A percentile compares a stretch with the other conserved stretches of the same genome.
These are phyloP conservation scores for Spodoptera picta DNA, from an alignment of 2,888 invertebrate species.

Conservation along the genomic window DNA sequence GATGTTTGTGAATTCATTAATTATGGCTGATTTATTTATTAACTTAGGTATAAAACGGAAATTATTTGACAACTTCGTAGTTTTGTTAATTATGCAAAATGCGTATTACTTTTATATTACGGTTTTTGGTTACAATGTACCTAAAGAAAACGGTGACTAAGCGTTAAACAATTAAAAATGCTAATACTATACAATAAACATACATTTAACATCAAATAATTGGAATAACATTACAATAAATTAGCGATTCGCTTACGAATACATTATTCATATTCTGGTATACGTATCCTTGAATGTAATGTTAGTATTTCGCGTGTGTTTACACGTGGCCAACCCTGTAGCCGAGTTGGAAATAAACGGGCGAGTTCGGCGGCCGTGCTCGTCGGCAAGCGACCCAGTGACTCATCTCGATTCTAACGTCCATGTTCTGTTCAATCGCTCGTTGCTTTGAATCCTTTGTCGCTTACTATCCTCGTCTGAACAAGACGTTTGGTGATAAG, in stretches of 20 bases:
- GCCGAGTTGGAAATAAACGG: constrained; percentile 68
- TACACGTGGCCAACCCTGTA: constrained; percentile 47
- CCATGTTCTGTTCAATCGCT: constrained; percentile 14
- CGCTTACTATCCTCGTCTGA: constrained; percentile 13
- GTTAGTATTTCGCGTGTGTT: constrained; percentile 34
- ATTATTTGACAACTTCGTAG: too few species aligned
- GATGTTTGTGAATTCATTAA: constrained; percentile 3
- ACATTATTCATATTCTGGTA: constrained; percentile 22
- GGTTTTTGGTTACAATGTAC: background rate
- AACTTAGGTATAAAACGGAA: too few species aligned
- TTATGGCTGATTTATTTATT: constrained; percentile 7
- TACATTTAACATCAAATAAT: constrained; percentile 12
- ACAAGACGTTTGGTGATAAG: constrained; percentile 1
- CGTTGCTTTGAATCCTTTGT: background rate
- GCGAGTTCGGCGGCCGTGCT: constrained; percentile 69
- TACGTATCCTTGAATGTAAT: constrained; percentile 28
- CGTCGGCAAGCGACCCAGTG: constrained; percentile 56
- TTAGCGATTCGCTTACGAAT: constrained; percentile 11
- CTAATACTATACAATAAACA: constrained; percentile 11
- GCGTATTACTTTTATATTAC: too few species aligned
- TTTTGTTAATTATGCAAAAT: too few species aligned
- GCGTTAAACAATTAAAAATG: constrained; percentile 10
- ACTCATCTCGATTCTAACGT: constrained; percentile 67
- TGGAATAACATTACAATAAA: constrained; percentile 18
- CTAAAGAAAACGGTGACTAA: constrained; percentile 18